Base-by-base conservation (phyloP, 2,888 invertebrate species). In the Cyclophora albipunctata region DNA sequence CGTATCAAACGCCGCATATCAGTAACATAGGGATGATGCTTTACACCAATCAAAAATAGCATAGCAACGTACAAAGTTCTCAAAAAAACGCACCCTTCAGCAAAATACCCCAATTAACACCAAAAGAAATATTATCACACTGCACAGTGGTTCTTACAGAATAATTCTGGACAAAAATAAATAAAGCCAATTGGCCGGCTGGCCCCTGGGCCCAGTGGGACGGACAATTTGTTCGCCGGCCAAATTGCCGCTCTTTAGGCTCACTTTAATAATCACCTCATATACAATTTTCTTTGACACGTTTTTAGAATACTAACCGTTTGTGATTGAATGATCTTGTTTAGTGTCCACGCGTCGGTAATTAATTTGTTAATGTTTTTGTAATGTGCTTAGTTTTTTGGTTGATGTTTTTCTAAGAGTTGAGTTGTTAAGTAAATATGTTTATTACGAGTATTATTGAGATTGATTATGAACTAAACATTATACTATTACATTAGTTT, bases 241-340 rank as follows among this genome's bases (percentile, higher is more conserved):
- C 79, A 81, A 84, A 84, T 84, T 84, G 83, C 75, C 73, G 75
- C 80, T 84, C 84, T 83, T 84, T 84, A 84, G 80, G 62, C 68
- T 71, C 75, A 75, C 80, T 84, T 78, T 79, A 75, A 84, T 85
- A 85, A 85, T 84, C 84, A 84, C 83, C 81, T 78, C 84, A 84
- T 83, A 83, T 81, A 79, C 85, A 85, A 85, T 85, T 84, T 84
- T 79, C 81, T 67, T 76, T 73, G 65, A 65, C 73, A 75, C 78
- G 78, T 64, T 60, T 49, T 49, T 58, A 67, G 85, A 85, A 85
- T 86, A 85, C 65, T 68, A 80, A 84, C 78, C 61, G 62, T 60
- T 66, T 63, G 74, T 66, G 72, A 80, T 78, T 79, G 74, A 78
- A 80, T 75, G 66, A 66, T 58, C 58, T 69, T 72, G 51, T 49